These are phyloP conservation scores for Xylocopa sonorina DNA, from an alignment of 1,140 invertebrate species.

Conservation along the genomic window DNA sequence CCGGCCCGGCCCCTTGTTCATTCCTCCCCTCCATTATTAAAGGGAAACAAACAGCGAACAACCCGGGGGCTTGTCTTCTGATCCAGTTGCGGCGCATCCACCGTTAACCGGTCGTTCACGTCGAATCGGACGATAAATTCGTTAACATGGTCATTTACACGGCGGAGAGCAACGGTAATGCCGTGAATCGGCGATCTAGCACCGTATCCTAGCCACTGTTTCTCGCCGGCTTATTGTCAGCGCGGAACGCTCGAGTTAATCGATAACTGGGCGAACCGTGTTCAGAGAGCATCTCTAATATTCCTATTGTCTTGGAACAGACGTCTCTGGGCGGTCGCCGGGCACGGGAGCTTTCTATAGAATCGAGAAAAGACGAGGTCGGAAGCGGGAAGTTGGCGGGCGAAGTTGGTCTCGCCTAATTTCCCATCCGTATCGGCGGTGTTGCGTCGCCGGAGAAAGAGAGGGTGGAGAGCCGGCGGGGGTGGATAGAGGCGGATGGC, in stretches of 20 bases:
- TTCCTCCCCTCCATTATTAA: neutral
- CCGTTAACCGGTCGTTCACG: neutral
- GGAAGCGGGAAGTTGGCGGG: conserved; percentile 46
- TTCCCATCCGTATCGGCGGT: conserved; percentile 41
- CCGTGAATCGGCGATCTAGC: conserved; percentile 63
- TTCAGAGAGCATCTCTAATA: conserved; percentile 74
- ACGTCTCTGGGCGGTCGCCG: conserved; percentile 33
- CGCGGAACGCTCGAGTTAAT: conserved; percentile 67
- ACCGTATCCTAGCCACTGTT: conserved; percentile 57
- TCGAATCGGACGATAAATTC: conserved; percentile 56
- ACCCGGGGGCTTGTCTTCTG: neutral
- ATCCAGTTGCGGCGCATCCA: neutral
- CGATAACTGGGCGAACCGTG: conserved; percentile 69
- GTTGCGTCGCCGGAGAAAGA: neutral
- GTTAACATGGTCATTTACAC: conserved; percentile 56
- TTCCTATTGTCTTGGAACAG: conserved; percentile 71
- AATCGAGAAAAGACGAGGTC: conserved; percentile 51
- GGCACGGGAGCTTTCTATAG: conserved; percentile 26
- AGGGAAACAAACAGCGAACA: conserved; percentile 16
- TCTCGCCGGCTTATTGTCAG: conserved; percentile 59
- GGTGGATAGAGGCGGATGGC: neutral
- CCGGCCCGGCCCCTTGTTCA: neutral
- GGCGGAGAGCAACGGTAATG: conserved; percentile 44
- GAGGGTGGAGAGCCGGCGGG: no score
- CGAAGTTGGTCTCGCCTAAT: conserved; percentile 58